Base-by-base conservation (phyloP, 2,113 vertebrate species). In the Serilophus lunatus region DNA sequence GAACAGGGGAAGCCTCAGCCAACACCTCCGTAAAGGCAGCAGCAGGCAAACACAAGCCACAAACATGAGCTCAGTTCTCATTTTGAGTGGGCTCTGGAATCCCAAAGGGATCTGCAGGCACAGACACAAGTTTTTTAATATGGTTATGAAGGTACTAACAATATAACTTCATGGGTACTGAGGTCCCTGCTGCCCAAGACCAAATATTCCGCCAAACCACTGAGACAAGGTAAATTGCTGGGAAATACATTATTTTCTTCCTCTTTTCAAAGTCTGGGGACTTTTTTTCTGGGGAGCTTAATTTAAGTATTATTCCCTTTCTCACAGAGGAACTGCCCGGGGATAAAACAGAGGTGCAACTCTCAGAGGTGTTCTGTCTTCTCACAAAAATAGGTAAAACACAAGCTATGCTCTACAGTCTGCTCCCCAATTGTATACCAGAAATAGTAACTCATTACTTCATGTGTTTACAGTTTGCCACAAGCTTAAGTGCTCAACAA, bases 221-320 rank as follows among this genome's bases (percentile, higher is more conserved):
- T 65, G 91, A 93, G 91, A 86, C 54, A 35, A 70, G 91, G 81
- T 57, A 78, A 89, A 93, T 79, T 93, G 64, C 57, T 72, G 60
- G 36, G 78, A 95, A 93, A 91, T 65, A 42, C 0, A 23, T 25
- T 72, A 7, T 89, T 92, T 95, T 78, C 70, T 71, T 79, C 18
- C 50, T 69, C 22, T 61, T 80, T 77, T 84, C 80, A 42, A 63
- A 75, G 31, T 19, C 22, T 40, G 1, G n/a, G n/a, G n/a, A n/a
- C n/a, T n/a, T n/a, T n/a, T 26, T 82, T 95, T 78, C 92, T 71
- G 65, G 76, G 68, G 77, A 86, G 19, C 23, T 86, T 84, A 72
- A 93, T 90, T 85, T 51, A 81, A 76, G 79, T 28, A 10, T 54
- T 90, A 49, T 78, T 12, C 13, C 36, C 7, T 78, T 68, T 88